A percentile compares a stretch with the other conserved stretches of the same genome.
Conservation (phyloP, 1,140 invertebrate genomes). For the Ladona fulva region DNA sequence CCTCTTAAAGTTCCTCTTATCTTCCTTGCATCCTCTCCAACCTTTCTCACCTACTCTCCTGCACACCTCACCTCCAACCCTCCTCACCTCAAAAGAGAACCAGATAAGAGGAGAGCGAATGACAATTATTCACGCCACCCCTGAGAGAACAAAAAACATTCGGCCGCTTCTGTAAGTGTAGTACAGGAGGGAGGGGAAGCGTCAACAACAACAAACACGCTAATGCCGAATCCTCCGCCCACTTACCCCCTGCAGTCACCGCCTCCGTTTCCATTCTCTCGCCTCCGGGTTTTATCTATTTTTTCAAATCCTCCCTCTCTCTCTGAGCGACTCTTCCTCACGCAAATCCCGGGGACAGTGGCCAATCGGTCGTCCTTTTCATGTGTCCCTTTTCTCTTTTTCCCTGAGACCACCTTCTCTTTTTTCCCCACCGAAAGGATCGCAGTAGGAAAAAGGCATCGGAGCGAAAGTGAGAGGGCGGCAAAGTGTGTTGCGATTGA, state of each 20-base stretch:
- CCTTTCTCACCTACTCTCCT: too few relatives aligned
- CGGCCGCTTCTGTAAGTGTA: neutral
- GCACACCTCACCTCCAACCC: too few relatives aligned
- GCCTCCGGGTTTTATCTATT: neutral
- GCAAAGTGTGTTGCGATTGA: neutral
- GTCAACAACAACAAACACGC: neutral
- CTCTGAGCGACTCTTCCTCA: neutral
- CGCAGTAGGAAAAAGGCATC: neutral
- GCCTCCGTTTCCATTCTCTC: neutral
- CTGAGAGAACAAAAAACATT: neutral
- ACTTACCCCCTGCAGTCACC: neutral
- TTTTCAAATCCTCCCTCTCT: neutral
- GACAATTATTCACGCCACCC: neutral
- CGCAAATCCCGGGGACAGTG: neutral
- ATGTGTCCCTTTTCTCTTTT: neutral
- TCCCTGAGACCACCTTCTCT: neutral
- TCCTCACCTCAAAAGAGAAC: too few relatives aligned
- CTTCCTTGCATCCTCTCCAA: too few relatives aligned
- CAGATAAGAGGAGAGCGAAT: neutral
- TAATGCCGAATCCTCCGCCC: neutral
- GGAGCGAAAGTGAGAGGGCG: neutral
- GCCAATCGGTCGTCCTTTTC: constrained; percentile 1
- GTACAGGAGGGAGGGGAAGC: neutral
- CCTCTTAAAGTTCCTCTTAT: too few relatives aligned
- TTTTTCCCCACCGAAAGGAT: neutral